phyloP scores from a whole-genome alignment of 1,140 invertebrate species.

The Geopemphigus sp. region DNA sequence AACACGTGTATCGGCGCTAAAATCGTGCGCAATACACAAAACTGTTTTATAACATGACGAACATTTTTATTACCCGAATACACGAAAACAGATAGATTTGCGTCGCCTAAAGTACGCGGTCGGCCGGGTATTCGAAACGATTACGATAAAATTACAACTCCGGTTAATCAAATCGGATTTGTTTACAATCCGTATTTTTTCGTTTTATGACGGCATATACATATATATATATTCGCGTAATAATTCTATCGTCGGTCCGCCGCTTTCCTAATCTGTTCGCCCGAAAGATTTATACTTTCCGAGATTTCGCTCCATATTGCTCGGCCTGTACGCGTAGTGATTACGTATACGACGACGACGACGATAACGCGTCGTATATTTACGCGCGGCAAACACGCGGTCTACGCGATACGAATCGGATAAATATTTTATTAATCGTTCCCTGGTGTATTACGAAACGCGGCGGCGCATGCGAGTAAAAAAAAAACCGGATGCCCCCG shows the following conservation, averaged over 20 bases:
- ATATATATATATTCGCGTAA: background rate
- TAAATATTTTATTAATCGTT: constrained; percentile 39
- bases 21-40: background rate
- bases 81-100: too few species aligned
- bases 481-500: constrained; percentile 38
- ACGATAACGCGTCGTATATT: background rate
- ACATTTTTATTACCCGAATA: too few species aligned
- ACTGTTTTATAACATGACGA: background rate
- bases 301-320: background rate
- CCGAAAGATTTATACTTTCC: background rate
- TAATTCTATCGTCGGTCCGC: background rate
- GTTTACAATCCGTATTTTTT: background rate
- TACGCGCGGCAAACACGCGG: background rate
- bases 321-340: background rate
- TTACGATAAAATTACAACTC: background rate
- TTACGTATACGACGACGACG: too few species aligned
- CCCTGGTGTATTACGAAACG: constrained; percentile 25
- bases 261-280: background rate
- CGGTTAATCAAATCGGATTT: background rate
- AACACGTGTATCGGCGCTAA: background rate
- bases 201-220: background rate
- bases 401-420: background rate
- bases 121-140: background rate
- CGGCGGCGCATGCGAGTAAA: constrained; percentile 18
- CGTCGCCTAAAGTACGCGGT: too few species aligned